A percentile compares a stretch with the other conserved stretches of the same genome.
These are phyloP conservation scores for Tupaia tana DNA, from an alignment of 2,113 vertebrate genomes.

Conservation along the genomic window DNA sequence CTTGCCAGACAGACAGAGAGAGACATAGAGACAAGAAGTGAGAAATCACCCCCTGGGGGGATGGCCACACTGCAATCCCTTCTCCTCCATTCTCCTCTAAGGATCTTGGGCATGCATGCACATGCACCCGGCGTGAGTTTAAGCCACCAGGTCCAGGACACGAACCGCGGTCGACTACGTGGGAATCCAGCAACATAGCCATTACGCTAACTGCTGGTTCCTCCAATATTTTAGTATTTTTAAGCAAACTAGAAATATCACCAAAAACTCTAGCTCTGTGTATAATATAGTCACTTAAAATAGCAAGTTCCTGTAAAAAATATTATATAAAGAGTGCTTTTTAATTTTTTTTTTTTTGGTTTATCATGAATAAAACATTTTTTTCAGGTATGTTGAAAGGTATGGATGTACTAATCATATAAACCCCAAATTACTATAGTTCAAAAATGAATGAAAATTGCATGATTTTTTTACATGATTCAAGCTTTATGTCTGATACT, in stretches of 20 bases:
- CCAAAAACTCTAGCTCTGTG: neutral
- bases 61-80: too few species aligned
- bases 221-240: neutral
- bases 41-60: too few species aligned
- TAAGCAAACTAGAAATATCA: conserved; percentile 16
- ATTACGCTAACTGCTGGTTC: too few species aligned
- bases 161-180: too few species aligned
- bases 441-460: neutral
- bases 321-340: neutral
- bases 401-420: too few species aligned
- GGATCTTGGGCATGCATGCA: too few species aligned
- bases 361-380: neutral
- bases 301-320: neutral
- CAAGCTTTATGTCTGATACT: neutral
- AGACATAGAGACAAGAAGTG: too few species aligned
- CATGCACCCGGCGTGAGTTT: too few species aligned
- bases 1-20: too few species aligned
- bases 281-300: neutral
- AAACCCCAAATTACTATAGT: neutral
- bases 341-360: neutral
- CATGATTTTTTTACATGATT: neutral
- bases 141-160: too few species aligned
- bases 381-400: neutral
- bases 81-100: too few species aligned
- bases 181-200: too few species aligned